Evolutionary conservation across 2,797 vertebrate genomes (phyloP).

Genomic region (Bradypodion pumilum): DNA sequence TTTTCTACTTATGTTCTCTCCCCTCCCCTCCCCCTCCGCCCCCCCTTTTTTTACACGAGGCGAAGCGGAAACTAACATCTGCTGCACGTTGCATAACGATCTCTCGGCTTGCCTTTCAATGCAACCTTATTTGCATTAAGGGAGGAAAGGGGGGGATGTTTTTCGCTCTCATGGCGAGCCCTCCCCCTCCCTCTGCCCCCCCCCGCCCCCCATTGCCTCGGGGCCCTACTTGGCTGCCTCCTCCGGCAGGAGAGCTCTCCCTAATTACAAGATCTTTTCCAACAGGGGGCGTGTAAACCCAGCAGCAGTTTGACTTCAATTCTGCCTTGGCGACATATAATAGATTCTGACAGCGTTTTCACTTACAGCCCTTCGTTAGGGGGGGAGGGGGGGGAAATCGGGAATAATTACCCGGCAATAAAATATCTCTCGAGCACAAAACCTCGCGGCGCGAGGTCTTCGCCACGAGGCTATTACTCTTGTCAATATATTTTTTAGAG

Average conservation of each 20-base stretch:
- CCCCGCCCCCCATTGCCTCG: background rate
- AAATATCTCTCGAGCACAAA: slow-evolving; percentile 35
- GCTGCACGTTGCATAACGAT: slow-evolving; percentile 28
- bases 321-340: slow-evolving; percentile 32
- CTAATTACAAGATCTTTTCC: slow-evolving; percentile 24
- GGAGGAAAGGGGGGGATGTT: slow-evolving; percentile 23
- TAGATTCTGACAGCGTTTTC: slow-evolving; percentile 41
- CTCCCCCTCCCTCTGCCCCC: slow-evolving; percentile 4
- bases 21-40: too few relatives aligned
- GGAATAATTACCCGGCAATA: slow-evolving; percentile 42
- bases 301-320: slow-evolving; percentile 35
- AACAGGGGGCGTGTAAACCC: slow-evolving; percentile 48
- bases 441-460: slow-evolving; percentile 24
- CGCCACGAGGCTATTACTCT: slow-evolving; percentile 32
- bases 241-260: slow-evolving; percentile 26
- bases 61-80: slow-evolving; percentile 27
- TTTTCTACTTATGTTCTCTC: background rate
- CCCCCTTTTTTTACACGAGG: background rate
- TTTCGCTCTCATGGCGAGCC: background rate
- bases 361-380: slow-evolving; percentile 34
- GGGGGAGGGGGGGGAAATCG: slow-evolving; percentile 34
- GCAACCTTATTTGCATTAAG: slow-evolving; percentile 30
- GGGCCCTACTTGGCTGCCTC: slow-evolving; percentile 32
- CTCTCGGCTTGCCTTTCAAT: slow-evolving; percentile 13
- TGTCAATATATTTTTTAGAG: slow-evolving; percentile 32